These are phyloP conservation scores for Ceriagrion tenellum DNA, from an alignment of 2,888 invertebrate genomes.

Conservation along the genomic window DNA sequence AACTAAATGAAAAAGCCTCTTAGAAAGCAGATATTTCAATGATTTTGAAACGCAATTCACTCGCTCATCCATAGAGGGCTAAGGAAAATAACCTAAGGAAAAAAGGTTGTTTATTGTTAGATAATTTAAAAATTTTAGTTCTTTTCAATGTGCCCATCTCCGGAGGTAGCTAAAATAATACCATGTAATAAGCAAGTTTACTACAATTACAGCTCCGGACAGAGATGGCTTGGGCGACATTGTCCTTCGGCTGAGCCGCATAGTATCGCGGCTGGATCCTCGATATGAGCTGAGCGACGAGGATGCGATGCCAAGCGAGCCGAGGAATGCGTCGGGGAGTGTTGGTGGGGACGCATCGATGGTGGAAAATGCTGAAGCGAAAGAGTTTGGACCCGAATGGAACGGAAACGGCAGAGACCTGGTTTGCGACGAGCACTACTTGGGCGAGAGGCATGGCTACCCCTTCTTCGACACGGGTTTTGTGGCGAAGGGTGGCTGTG, in stretches of 20 bases:
- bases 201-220: conserved; percentile 13
- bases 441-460: conserved; percentile 70
- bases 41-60: too few species aligned
- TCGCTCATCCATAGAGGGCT: too few species aligned
- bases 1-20: too few species aligned
- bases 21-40: too few species aligned
- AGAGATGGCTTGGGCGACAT: conserved; percentile 58
- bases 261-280: conserved; percentile 70
- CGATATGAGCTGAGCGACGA: conserved; percentile 69
- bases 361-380: not conserved
- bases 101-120: too few species aligned
- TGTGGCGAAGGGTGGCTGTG: conserved; percentile 67
- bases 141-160: too few species aligned
- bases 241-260: conserved; percentile 69
- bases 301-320: conserved; percentile 54
- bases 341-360: too few species aligned
- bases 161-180: too few species aligned
- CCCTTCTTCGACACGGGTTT: conserved; percentile 71
- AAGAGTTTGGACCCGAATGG: not conserved
- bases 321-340: not conserved
- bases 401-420: conserved; percentile 51
- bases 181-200: too few species aligned
- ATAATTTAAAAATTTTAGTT: too few species aligned
- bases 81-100: too few species aligned
- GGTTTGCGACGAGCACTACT: conserved; percentile 70